phyloP scores from a whole-genome alignment of 64 coral and sea anemone species.

The Catalaphyllia jardinei region DNA sequence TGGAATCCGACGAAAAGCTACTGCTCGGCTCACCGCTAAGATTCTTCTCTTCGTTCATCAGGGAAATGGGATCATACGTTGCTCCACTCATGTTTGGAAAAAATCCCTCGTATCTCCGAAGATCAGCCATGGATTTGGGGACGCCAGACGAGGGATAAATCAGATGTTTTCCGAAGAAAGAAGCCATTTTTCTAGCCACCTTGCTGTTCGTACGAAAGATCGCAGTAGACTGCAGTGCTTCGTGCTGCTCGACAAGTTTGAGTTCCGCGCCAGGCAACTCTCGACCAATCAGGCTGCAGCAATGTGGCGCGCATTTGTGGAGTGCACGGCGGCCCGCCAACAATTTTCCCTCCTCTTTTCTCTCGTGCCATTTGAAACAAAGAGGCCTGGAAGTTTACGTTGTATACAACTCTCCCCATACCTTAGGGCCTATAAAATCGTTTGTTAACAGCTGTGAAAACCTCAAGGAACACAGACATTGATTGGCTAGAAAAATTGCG shows the following conservation, averaged over 20 bases:
- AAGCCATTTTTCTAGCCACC: slow-evolving; percentile 63
- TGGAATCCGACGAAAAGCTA: slow-evolving; percentile 76
- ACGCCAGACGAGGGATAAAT: slow-evolving; percentile 72
- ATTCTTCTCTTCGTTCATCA: slow-evolving; percentile 72
- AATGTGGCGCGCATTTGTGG: slow-evolving; percentile 76
- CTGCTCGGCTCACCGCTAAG: slow-evolving; percentile 34
- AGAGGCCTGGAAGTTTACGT: background rate
- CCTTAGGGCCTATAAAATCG: background rate
- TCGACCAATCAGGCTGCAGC: slow-evolving; percentile 81
- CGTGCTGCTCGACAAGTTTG: slow-evolving; percentile 86
- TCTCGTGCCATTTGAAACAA: slow-evolving; percentile 2
- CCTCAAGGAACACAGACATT: background rate
- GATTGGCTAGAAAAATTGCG: background rate
- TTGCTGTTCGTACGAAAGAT: slow-evolving; percentile 93
- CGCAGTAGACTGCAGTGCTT: slow-evolving; percentile 70
- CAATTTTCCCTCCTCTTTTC: slow-evolving; percentile 52
- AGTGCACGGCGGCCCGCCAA: slow-evolving; percentile 74
- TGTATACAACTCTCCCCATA: background rate
- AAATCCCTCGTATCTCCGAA: slow-evolving; percentile 89
- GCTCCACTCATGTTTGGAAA: slow-evolving; percentile 79
- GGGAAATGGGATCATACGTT: slow-evolving; percentile 83
- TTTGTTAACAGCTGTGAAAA: background rate
- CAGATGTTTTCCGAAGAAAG: slow-evolving; percentile 85
- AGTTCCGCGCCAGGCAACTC: slow-evolving; percentile 87
- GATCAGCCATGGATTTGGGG: slow-evolving; percentile 70